Evolutionary conservation across 2,113 vertebrate species (phyloP).

Genomic region (Heloderma charlesbogerti): DNA sequence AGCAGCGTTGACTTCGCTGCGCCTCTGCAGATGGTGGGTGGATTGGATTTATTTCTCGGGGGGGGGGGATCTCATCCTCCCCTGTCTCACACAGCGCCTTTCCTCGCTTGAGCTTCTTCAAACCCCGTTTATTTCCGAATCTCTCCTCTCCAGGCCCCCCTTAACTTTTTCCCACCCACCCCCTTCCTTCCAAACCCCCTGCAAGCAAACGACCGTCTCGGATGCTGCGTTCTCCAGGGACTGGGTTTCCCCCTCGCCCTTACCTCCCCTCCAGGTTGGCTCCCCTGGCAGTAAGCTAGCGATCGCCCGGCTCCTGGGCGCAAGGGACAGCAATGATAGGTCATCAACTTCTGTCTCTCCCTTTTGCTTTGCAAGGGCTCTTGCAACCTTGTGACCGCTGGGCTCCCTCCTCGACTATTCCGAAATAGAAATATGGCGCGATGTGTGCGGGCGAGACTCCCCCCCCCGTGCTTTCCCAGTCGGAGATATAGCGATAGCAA

Average conservation of each 20-base stretch:
- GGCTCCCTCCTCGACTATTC: neutral
- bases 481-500: neutral
- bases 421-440: neutral
- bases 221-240: neutral
- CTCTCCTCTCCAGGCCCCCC: neutral
- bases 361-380: neutral
- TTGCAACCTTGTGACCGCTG: neutral
- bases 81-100: neutral
- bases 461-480: neutral
- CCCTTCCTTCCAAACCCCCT: neutral
- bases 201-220: neutral
- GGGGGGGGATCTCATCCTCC: neutral
- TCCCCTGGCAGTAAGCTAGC: neutral
- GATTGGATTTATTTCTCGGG: slow-evolving; percentile 2
- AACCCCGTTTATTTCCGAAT: neutral
- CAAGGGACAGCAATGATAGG: slow-evolving; percentile 32
- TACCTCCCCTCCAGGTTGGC: neutral
- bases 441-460: neutral
- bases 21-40: slow-evolving; percentile 55
- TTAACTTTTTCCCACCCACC: neutral
- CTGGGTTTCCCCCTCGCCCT: neutral
- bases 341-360: slow-evolving; percentile 42
- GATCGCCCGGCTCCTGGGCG: neutral
- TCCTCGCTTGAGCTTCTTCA: neutral
- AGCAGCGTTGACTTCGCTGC: slow-evolving; percentile 36